Evolutionary conservation across 2,113 vertebrate species (phyloP).

Genomic region (Galeopterus variegatus): DNA sequence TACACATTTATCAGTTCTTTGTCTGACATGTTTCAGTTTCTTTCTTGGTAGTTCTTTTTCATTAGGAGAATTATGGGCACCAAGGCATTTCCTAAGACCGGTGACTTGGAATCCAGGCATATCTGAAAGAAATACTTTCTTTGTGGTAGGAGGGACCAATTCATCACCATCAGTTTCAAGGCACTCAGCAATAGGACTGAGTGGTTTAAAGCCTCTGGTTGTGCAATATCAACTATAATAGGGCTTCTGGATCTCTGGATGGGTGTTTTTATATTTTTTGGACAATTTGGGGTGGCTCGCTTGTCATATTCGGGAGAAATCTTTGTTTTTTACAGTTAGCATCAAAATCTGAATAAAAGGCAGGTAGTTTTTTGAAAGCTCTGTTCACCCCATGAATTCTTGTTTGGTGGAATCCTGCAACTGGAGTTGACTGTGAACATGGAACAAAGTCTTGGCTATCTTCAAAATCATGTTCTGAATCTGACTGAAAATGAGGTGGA

Average conservation of each 20-base stretch:
- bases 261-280: conserved; percentile 51
- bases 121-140: conserved; percentile 76
- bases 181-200: not conserved
- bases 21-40: conserved; percentile 26
- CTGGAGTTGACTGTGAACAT: conserved; percentile 91
- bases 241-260: not conserved
- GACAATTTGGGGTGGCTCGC: conserved; percentile 44
- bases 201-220: not conserved
- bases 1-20: not conserved
- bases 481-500: conserved; percentile 22
- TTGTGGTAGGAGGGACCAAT: conserved; percentile 79
- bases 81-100: not conserved
- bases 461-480: conserved; percentile 77
- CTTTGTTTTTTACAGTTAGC: conserved; percentile 74
- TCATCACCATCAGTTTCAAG: conserved; percentile 73
- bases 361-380: conserved; percentile 74
- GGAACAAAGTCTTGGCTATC: conserved; percentile 87
- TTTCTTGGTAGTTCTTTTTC: conserved; percentile 62
- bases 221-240: not conserved
- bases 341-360: conserved; percentile 65
- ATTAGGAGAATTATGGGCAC: not conserved
- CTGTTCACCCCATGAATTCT: conserved; percentile 55
- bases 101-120: not conserved
- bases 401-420: conserved; percentile 80
- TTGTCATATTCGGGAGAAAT: conserved; percentile 78